Evolutionary conservation across 2,888 invertebrate species (phyloP).

Genomic region (Tipula helvola): DNA sequence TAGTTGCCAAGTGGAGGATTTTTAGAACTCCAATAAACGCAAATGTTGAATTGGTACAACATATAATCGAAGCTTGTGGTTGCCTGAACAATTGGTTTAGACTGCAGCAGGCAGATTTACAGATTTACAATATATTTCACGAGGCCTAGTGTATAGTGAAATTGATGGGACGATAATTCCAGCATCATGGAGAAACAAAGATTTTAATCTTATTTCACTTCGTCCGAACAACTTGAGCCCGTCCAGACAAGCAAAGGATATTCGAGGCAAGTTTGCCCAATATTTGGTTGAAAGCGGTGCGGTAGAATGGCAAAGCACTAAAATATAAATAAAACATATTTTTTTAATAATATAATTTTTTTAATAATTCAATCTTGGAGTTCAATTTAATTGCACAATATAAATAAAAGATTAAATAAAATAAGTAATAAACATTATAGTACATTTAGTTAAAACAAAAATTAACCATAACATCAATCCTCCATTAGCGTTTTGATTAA

Average conservation of each 20-base stretch:
- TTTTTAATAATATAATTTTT: too few relatives aligned
- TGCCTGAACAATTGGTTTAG: background rate
- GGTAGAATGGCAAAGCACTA: too few relatives aligned
- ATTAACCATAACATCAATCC: too few relatives aligned
- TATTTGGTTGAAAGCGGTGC: background rate
- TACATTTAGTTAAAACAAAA: too few relatives aligned
- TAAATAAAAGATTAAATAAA: too few relatives aligned
- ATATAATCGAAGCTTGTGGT: background rate
- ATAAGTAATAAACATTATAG: too few relatives aligned
- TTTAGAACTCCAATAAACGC: too few relatives aligned
- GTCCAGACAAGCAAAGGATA: background rate
- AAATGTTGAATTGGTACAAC: background rate
- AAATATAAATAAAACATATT: background rate
- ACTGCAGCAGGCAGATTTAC: background rate
- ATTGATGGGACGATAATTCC: background rate
- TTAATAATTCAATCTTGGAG: too few relatives aligned
- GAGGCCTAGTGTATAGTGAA: background rate
- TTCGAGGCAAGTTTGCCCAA: background rate
- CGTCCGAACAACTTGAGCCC: background rate
- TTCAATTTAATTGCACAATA: too few relatives aligned
- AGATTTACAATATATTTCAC: too few relatives aligned
- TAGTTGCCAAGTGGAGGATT: too few relatives aligned
- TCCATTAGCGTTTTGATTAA: too few relatives aligned
- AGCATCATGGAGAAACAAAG: background rate
- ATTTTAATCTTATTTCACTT: background rate